Conservation (phyloP, 2,113 vertebrate species). For the Ginglymostoma cirratum region DNA sequence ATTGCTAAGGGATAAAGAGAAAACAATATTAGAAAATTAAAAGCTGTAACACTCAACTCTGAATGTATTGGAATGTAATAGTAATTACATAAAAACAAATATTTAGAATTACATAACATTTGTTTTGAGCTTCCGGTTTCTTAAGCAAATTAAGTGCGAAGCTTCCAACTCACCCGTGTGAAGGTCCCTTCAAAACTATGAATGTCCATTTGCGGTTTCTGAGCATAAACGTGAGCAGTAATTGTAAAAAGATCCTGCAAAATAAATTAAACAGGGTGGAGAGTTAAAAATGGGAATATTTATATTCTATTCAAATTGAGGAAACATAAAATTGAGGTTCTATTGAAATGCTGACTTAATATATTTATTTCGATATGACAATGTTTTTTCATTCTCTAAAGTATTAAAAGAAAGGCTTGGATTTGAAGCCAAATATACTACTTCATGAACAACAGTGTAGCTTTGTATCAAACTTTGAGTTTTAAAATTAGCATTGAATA, state of each 20-base stretch:
- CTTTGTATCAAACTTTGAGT: background rate
- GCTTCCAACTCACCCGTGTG: constrained; percentile 74
- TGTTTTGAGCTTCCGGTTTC: constrained; percentile 35
- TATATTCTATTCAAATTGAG: constrained; percentile 39
- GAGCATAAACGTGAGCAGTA: constrained; percentile 81
- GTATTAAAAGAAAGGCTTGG: background rate
- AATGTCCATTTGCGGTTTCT: constrained; percentile 94
- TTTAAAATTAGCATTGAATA: constrained; percentile 19
- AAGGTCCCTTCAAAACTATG: constrained; percentile 97
- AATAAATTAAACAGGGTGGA: constrained; percentile 43
- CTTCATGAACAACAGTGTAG: background rate
- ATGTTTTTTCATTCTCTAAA: background rate
- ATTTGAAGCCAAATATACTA: background rate
- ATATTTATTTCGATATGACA: constrained; percentile 15
- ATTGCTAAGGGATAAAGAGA: constrained; percentile 24
- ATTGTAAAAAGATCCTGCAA: constrained; percentile 88
- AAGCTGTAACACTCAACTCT: background rate
- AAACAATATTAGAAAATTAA: constrained; percentile 21
- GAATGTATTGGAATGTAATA: constrained; percentile 1
- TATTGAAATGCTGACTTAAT: background rate
- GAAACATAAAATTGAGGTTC: background rate
- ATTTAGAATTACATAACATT: constrained; percentile 20
- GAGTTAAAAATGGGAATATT: constrained; percentile 49
- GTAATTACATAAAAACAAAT: constrained; percentile 34
- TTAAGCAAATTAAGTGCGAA: constrained; percentile 42